Evolutionary conservation across 2,888 invertebrate species (phyloP), one percentile per base, ranked within the genome.

Genomic region (Notodromas monacha): DNA sequence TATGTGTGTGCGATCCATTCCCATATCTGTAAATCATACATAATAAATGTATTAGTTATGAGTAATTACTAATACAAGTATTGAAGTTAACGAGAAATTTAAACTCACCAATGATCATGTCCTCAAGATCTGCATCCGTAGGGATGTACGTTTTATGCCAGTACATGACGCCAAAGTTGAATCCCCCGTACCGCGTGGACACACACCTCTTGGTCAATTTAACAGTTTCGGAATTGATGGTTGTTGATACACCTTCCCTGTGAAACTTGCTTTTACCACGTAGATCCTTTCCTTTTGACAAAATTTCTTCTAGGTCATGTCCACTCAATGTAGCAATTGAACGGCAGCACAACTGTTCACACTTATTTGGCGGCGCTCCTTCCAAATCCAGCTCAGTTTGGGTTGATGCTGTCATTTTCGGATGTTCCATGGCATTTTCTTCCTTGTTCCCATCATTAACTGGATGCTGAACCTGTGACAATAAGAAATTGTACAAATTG

Each of bases 1-100:
- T 21, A 21, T 21, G 21, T 21, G 21, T 21, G 21, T 21, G 21
- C 21, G 21, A 21, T 21, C 21, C 21, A 21, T 21, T 21, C 21
- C 21, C 21, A 21, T 21, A 8, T 21, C 21, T 21, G 21, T 21
- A 21, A 21, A 21, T 21, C 21, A 21, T 21, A 21, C 21, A 21
- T 21, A 21, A 21, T 21, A 21, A 21, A 21, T 21, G 21, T 21
- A 21, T 21, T 21, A 21, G 21, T 21, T 21, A 21, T 21, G 21
- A 21, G 21, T 21, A 21, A 21, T 21, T 21, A 21, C 21, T 21
- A 21, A 21, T 21, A 21, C 21, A 21, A 21, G 21, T 21, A 21
- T 21, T 21, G 21, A 21, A 21, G 21, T 21, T 21, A 21, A 21
- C 21, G 21, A 21, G 21, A 21, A 21, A 21, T 21, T 21, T 21